A percentile compares a stretch with the other conserved stretches of the same genome.
Conservation (phyloP, 2,888 invertebrate genomes). For the Sphecodes monilicornis region DNA sequence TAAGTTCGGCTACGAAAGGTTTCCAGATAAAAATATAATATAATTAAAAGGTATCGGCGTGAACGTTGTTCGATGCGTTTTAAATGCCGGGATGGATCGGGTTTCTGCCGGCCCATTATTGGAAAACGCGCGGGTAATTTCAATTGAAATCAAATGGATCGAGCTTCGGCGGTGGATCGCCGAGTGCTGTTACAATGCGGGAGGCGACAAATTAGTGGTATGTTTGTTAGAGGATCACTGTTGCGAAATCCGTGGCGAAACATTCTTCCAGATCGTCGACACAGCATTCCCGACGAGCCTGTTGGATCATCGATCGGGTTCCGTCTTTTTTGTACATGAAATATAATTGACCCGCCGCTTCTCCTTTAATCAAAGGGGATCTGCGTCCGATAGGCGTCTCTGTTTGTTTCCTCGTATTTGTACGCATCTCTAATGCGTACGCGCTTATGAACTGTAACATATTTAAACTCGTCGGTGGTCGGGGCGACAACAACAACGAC, state of each 20-base stretch:
- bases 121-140: background rate
- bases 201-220: constrained; percentile 36
- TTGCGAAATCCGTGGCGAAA: background rate
- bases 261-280: background rate
- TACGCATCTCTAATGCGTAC: background rate
- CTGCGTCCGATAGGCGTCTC: background rate
- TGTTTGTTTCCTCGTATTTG: background rate
- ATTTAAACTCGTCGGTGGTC: constrained; percentile 12
- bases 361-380: constrained; percentile 12
- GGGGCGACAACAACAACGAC: constrained; percentile 10
- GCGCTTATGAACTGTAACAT: background rate
- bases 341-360: background rate
- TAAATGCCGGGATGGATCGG: background rate
- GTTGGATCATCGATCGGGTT: background rate
- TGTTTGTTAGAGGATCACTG: background rate
- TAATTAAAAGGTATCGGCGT: constrained; percentile 24
- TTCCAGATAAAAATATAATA: constrained; percentile 54
- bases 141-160: constrained; percentile 2
- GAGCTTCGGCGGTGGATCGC: background rate
- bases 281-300: background rate
- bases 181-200: background rate
- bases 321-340: background rate
- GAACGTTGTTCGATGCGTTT: constrained; percentile 8
- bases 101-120: background rate
- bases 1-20: constrained; percentile 47